These are phyloP conservation scores for Melinaea marsaeus DNA, from an alignment of 2,888 invertebrate genomes.

Conservation along the genomic window DNA sequence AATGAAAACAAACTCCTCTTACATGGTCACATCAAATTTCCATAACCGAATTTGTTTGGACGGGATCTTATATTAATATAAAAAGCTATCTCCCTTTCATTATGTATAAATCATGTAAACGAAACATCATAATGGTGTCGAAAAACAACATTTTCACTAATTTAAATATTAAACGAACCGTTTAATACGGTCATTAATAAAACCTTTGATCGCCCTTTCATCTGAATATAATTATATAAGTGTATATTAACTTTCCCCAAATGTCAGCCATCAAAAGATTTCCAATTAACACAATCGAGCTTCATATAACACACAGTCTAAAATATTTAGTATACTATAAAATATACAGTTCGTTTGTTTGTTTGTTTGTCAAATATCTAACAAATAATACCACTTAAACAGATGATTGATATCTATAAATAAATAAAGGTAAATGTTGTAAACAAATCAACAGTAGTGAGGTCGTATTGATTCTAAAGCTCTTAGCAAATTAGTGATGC, in stretches of 20 bases:
- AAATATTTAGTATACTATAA: too few relatives aligned
- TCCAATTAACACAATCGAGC: background rate
- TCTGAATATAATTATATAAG: background rate
- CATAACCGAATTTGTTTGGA: too few relatives aligned
- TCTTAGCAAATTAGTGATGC: slow-evolving; percentile 60
- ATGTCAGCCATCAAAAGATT: background rate
- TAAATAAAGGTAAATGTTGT: too few relatives aligned
- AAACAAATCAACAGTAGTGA: background rate
- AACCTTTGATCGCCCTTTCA: slow-evolving; percentile 4
- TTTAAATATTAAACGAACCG: background rate
- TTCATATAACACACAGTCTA: background rate
- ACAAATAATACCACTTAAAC: too few relatives aligned
- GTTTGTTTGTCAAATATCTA: too few relatives aligned
- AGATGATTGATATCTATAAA: too few relatives aligned
- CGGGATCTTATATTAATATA: too few relatives aligned
- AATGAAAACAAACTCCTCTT: too few relatives aligned
- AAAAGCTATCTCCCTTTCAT: background rate
- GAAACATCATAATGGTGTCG: background rate
- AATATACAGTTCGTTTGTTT: too few relatives aligned
- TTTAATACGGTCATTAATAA: background rate
- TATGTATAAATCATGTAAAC: background rate
- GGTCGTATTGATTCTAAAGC: slow-evolving; percentile 23
- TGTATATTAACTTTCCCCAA: background rate
- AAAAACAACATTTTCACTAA: background rate
- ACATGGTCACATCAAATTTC: too few relatives aligned